phyloP scores from a whole-genome alignment of 2,888 invertebrate species.

The Melanostoma mellinum region DNA sequence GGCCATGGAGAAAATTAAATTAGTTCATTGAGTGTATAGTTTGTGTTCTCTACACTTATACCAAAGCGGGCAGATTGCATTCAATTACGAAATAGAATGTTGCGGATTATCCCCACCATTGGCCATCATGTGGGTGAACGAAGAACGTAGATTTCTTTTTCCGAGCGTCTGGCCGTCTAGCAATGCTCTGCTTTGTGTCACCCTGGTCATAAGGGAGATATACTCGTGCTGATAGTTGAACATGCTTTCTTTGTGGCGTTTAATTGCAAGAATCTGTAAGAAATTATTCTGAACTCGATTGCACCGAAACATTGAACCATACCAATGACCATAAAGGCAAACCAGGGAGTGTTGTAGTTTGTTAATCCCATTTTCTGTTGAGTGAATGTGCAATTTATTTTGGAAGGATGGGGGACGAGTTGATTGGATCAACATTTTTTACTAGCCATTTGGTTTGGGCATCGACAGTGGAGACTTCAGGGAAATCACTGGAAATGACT shows the following conservation, averaged over 20 bases:
- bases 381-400: too few species aligned
- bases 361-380: too few species aligned
- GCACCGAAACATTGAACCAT: too few species aligned
- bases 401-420: too few species aligned
- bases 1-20: constrained; percentile 68
- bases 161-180: constrained; percentile 27
- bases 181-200: constrained; percentile 4
- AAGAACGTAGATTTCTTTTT: constrained; percentile 22
- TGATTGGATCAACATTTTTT: too few species aligned
- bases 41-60: constrained; percentile 2
- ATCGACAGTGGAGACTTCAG: too few species aligned
- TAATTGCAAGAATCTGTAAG: constrained; percentile 46
- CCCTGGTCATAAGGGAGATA: not conserved
- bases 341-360: too few species aligned
- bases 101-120: constrained; percentile 31
- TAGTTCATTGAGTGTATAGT: constrained; percentile 31
- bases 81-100: constrained; percentile 59
- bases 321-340: too few species aligned
- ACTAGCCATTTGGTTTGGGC: too few species aligned
- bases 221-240: constrained; percentile 31
- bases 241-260: constrained; percentile 46
- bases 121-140: constrained; percentile 18
- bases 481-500: too few species aligned
- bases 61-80: constrained; percentile 58
- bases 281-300: not conserved